Base-by-base conservation (phyloP, 2,797 vertebrate species). In the Phoeniculus purpureus region DNA sequence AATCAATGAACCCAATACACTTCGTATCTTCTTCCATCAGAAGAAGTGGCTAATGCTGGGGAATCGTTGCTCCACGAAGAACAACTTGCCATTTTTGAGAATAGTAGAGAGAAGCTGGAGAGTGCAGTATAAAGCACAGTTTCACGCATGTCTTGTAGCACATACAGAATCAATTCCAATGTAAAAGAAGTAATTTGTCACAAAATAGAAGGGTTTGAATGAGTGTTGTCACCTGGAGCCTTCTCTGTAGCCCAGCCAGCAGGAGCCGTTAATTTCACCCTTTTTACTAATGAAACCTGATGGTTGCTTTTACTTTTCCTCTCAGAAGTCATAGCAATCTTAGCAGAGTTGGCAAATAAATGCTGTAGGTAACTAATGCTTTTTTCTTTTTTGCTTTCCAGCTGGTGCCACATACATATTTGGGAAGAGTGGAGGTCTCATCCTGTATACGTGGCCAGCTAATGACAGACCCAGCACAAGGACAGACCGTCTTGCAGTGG, bases 381-480 rank as follows among this genome's bases (percentile, higher is more conserved):
- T 85, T 65, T 67, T 76, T 93, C 40, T 12, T 94, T 87, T 85
- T 55, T 89, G 61, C 93, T 95, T 95, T 83, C 15, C 92, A 99
- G 99, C 99, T 97, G 99, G 99, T 61, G 99, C 99, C 8, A 99
- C 99, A 0, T 99, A 99, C 81, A 99, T 99, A 96, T 99, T 99
- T 94, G 99, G 99, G 45, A 99, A 99, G 97, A 99, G 98, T 15
- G 99, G 99, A 51, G 99, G 99, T 56, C 98, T 99, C 80, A 99
- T 99, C 80, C 97, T 98, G 3, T 99, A 98, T 91, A 98, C 98
- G 66, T 99, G 99, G 99, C 99, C 99, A 6, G 98, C 98, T 58
- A 99, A 99, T 22, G 99, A 99, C 95, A 98, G 99, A 47, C 99
- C 99, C 0, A 99, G 99, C 97, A 99, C 99, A 0, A 98, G 99